Conservation (phyloP, 2,113 vertebrate species). For the Centropus unirufus region DNA sequence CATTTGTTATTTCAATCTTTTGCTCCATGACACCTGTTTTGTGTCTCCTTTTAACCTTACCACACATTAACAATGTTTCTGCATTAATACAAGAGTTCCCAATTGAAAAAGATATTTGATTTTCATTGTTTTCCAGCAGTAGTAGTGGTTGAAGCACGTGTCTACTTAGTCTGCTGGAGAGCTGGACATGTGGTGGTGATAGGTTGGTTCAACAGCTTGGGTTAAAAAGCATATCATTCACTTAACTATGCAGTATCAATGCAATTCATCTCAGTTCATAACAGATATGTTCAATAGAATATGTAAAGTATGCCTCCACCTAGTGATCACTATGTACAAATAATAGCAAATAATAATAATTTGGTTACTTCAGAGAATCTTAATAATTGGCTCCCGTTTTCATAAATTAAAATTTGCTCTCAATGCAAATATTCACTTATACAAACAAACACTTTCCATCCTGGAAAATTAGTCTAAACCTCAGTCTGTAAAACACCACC, state of each 20-base stretch:
- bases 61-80: not conserved
- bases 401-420: not conserved
- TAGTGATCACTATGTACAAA: conserved; percentile 65
- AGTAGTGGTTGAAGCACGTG: not conserved
- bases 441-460: not conserved
- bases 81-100: not conserved
- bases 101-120: not conserved
- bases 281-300: conserved; percentile 51
- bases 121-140: not conserved
- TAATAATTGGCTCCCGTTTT: not conserved
- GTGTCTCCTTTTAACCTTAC: not conserved
- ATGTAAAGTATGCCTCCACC: conserved; percentile 71
- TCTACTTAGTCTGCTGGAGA: not conserved
- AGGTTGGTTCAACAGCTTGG: not conserved
- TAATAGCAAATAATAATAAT: conserved; percentile 57
- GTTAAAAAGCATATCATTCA: not conserved
- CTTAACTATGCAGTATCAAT: not conserved
- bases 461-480: not conserved
- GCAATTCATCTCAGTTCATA: conserved; percentile 14
- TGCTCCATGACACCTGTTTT: not conserved
- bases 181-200: not conserved
- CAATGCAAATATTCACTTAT: not conserved
- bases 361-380: conserved; percentile 9
- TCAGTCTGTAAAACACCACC: not conserved
- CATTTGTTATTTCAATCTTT: not conserved